Evolutionary conservation across 2,797 vertebrate species (phyloP), one percentile per base, ranked within the genome.

Genomic region (Crenuchus spilurus): DNA sequence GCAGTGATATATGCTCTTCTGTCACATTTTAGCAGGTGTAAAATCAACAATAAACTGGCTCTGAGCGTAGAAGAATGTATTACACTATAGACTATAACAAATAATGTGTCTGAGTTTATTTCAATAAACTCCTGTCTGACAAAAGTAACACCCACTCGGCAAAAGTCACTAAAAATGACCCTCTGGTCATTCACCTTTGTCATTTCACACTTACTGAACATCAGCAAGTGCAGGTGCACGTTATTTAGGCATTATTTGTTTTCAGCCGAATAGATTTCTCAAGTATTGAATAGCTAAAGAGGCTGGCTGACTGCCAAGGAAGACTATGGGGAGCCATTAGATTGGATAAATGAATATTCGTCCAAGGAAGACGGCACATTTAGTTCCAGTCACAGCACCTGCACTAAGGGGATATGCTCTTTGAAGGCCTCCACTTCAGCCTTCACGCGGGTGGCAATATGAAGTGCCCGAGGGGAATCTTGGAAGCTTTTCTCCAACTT

Each of bases 401-500:
- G 95, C 42, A 96, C 86, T 66, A 97, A 84, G 44, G 94, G 94
- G 82, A 96, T 72, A 22, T 95, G 86, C 31, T 91, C 82, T 73
- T 90, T 96, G 87, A 98, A 94, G 5, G 92, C 87, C 58, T 96
- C 95, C 54, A 94, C 92, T 78, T 93, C 90, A 0, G 81, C 26
- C 81, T 92, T 94, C 33, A 94, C 82, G 31, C 82, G 87, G 24
- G 79, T 91, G 5, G 91, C 84, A 37, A 97, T 87, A 58, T 86
- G 81, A 77, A 95, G 83, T 0, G 94, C 93, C 26, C 79, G 89
- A 74, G 95, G 94, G 3, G 86, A 89, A 62, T 91, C 84, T 0
- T 83, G 70, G 41, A 96, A 94, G 72, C 73, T 66, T 88, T 93
- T 96, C 80, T 95, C 94, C 74, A 96, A 86, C 70, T 96, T 95